These are phyloP conservation scores for Typhlichthys subterraneus DNA, from an alignment of 2,797 vertebrate species.

Conservation along the genomic window DNA sequence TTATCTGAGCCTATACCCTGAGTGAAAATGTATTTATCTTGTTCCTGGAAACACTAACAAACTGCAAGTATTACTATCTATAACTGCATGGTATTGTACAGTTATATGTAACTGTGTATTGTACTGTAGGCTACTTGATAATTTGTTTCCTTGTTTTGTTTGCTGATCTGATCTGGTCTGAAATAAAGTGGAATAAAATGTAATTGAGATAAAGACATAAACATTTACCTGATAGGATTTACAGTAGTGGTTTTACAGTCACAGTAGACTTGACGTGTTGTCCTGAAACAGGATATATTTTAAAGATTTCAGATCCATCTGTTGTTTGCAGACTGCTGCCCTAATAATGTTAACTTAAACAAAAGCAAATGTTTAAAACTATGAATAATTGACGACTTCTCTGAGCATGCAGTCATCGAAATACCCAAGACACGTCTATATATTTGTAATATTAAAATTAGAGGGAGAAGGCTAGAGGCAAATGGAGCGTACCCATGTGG, in stretches of 20 bases:
- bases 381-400: slow-evolving; percentile 67
- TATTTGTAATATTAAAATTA: slow-evolving; percentile 68
- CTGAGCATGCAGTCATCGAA: slow-evolving; percentile 49
- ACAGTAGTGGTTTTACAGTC: too few relatives aligned
- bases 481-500: slow-evolving; percentile 59
- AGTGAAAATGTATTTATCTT: too few relatives aligned
- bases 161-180: too few relatives aligned
- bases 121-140: too few relatives aligned
- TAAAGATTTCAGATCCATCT: slow-evolving; percentile 36
- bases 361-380: slow-evolving; percentile 71
- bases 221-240: not conserved
- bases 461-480: slow-evolving; percentile 56
- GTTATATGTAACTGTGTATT: too few relatives aligned
- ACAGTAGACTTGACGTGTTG: not conserved
- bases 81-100: too few relatives aligned
- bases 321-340: slow-evolving; percentile 52
- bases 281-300: slow-evolving; percentile 20
- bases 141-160: too few relatives aligned
- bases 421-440: slow-evolving; percentile 55
- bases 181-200: too few relatives aligned
- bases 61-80: too few relatives aligned
- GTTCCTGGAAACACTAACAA: too few relatives aligned
- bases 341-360: slow-evolving; percentile 61
- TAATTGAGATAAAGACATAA: too few relatives aligned
- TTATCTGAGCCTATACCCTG: too few relatives aligned